Base-by-base conservation (phyloP, 2,888 invertebrate species). In the Argynnis bischoffii region DNA sequence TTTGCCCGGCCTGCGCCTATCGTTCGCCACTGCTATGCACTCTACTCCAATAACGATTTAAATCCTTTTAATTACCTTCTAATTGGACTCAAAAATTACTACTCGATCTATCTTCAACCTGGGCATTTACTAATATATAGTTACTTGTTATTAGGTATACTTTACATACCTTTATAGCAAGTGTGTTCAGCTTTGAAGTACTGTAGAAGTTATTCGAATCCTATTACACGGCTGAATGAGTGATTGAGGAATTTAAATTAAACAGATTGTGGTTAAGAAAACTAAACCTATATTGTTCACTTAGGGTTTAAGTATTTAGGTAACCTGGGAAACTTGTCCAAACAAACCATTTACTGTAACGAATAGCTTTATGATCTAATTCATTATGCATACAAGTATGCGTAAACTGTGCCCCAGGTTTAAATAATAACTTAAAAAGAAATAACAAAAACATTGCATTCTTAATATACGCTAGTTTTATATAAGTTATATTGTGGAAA, bases 1-100 rank as follows among this genome's bases (percentile, higher is more conserved):
- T 80, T 77, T 76, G 79, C 81, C 77, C 82, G 81, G 78, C 81
- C 82, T 83, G 86, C 86, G 89, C 89, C 90, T 90, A 90, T 90
- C 90, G 84, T 79, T 77, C 79, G 80, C 81, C 79, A 81, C 80
- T 80, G 80, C 82, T 78, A 84, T 86, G 87, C 87, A 88, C 83
- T 85, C 79, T 77, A 63, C 74, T 75, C 67, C 79, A 86, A 88
- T 89, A 88, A 86, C 83, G 84, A 88, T 86, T 86, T 78, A 75
- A 83, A 81, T 78, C 76, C 77, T 76, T 75, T 69, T 72, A 71
- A 71, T 69, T 72, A 54, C 53, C 55, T 18, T 63, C 56, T 67
- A 51, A 69, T 61, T 63, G 48, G 64, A 54, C 48, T 53, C 53
- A 46, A 48, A 64, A 57, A 67, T 55, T 64, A 55, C 31, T 55